phyloP scores from a whole-genome alignment of 2,888 invertebrate genomes.

The Cephonodes hylas region DNA sequence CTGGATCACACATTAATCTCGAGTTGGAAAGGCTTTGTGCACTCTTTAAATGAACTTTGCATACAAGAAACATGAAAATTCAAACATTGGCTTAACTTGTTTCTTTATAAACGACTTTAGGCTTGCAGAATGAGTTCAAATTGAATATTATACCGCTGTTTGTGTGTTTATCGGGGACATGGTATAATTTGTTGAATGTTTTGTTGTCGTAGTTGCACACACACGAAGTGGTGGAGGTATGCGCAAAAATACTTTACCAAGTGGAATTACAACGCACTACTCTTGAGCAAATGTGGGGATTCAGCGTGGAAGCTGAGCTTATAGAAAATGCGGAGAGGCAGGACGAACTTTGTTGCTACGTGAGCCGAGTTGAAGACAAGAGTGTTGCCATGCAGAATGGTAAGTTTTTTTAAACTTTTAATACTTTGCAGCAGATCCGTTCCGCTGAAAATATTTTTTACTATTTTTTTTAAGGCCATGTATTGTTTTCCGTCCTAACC shows the following conservation, averaged over 20 bases:
- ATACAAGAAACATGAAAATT: not conserved
- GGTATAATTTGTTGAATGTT: not conserved
- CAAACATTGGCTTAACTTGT: constrained; percentile 29
- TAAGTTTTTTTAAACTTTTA: constrained; percentile 60
- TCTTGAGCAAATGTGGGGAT: constrained; percentile 98
- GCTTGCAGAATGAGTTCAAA: not conserved
- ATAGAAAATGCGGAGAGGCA: constrained; percentile 97
- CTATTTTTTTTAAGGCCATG: not conserved
- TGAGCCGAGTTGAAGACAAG: constrained; percentile 96
- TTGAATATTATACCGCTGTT: not conserved
- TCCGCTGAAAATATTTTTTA: constrained; percentile 9
- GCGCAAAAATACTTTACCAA: constrained; percentile 97
- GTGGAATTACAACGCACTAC: constrained; percentile 95
- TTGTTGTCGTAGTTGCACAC: constrained; percentile 86
- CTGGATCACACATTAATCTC: constrained; percentile 3
- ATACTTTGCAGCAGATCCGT: not conserved
- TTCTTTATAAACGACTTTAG: constrained; percentile 15
- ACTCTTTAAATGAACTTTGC: constrained; percentile 13
- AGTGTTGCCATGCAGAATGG: constrained; percentile 98
- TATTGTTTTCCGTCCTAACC: not conserved
- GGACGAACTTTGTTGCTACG: constrained; percentile 98
- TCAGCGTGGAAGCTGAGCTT: constrained; percentile 97
- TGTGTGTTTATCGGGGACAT: not conserved
- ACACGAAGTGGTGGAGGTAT: constrained; percentile 97
- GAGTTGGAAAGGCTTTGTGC: constrained; percentile 5